Base-by-base conservation (phyloP, 2,888 invertebrate species). In the Cephus runcator region DNA sequence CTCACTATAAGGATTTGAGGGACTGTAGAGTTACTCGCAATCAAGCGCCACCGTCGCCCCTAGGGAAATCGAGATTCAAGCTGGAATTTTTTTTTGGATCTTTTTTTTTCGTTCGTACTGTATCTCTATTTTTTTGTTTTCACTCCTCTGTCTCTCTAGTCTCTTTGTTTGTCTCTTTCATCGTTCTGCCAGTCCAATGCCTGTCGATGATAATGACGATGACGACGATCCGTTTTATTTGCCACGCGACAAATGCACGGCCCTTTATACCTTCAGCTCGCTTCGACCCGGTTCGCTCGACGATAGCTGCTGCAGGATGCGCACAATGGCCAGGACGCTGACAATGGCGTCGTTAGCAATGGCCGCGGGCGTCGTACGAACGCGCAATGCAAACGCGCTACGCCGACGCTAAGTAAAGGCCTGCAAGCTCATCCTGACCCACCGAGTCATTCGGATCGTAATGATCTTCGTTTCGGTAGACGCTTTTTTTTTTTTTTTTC, bases 341-440 rank as follows among this genome's bases (percentile, higher is more conserved):
- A 90, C 90, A 91, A 91, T 91, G 90, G 88, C 90, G 89, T 91
- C 91, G 90, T 91, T 91, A 91, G 90, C 88, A 85, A 88, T 86
- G 85, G 87, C 90, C 87, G 85, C 87, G 85, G 89, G 89, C 88
- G 75, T 31, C 79, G 35, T 75, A 76, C 77, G 80, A 81, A 81
- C 83, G 84, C 80, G 84, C 84, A 88, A 87, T 84, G 86, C 84
- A 86, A 87, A 87, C 85, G 84, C 82, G 82, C 74, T 80, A 84
- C 82, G 84, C 85, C 81, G 82, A 82, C 83, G 83, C 83, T 85
- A 84, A 86, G 83, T 83, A 82, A 84, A 82, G 76, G 73, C 79
- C 80, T 71, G 75, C 76, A 73, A 69, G 35, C 76, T 77, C 71
- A 79, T 56, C 15, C 34, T 56, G n/a, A 31, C 34, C 31, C 30